Conservation (phyloP, 1,140 invertebrate genomes). For the Protaetia brevitarsis region DNA sequence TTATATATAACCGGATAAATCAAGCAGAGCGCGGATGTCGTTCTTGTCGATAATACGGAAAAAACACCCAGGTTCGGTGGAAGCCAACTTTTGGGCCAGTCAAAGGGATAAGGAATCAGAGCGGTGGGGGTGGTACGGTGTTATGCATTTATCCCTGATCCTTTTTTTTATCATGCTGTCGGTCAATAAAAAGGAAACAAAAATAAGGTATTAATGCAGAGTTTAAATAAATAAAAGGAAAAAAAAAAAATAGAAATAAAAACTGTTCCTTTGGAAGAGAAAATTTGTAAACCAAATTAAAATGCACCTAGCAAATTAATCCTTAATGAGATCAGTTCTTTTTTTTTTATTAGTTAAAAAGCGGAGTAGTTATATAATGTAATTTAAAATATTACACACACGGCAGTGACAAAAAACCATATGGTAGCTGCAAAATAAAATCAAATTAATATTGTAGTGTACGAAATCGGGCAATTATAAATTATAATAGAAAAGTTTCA, state of each 20-base stretch:
- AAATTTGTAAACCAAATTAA: slow-evolving; percentile 26
- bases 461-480: slow-evolving; percentile 32
- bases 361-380: slow-evolving; percentile 38
- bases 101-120: too few relatives aligned
- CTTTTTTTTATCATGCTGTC: too few relatives aligned
- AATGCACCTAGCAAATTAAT: slow-evolving; percentile 27
- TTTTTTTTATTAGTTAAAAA: slow-evolving; percentile 38
- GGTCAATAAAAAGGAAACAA: too few relatives aligned
- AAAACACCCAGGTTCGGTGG: too few relatives aligned
- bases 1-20: neutral
- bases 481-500: slow-evolving; percentile 34
- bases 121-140: too few relatives aligned
- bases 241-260: neutral
- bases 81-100: too few relatives aligned
- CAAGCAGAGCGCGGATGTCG: too few relatives aligned
- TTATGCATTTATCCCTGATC: too few relatives aligned
- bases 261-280: neutral
- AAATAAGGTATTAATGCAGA: too few relatives aligned
- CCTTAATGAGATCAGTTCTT: slow-evolving; percentile 30
- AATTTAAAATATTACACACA: slow-evolving; percentile 42
- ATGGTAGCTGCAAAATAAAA: slow-evolving; percentile 20
- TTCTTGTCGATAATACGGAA: too few relatives aligned
- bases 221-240: neutral
- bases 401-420: slow-evolving; percentile 38
- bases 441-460: neutral